Percentiles rank a stretch among this genome's conserved stretches.
These are phyloP conservation scores for Takifugu rubripes DNA, from an alignment of 2,797 vertebrate genomes.

Conservation along the genomic window DNA sequence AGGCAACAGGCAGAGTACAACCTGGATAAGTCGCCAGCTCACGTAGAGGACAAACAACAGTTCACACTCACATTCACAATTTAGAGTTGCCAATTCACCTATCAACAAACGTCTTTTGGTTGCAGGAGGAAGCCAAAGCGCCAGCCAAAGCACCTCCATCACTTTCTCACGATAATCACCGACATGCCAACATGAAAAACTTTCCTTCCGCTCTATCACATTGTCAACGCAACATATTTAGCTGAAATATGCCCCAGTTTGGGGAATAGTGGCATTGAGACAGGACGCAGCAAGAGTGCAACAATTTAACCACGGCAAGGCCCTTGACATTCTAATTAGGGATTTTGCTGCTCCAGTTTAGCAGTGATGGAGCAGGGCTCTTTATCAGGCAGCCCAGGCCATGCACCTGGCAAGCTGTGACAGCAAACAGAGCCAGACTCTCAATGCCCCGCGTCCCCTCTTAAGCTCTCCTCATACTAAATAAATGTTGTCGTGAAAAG, in stretches of 20 bases:
- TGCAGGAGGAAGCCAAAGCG: too few species aligned
- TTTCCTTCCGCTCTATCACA: slow-evolving; percentile 23
- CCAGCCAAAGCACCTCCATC: not conserved
- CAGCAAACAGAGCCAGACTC: slow-evolving; percentile 46
- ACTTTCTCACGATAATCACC: slow-evolving; percentile 23
- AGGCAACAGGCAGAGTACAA: too few species aligned
- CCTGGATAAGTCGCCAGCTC: too few species aligned
- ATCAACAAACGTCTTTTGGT: too few species aligned
- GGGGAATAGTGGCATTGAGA: slow-evolving; percentile 37
- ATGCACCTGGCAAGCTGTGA: slow-evolving; percentile 64
- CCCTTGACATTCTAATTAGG: slow-evolving; percentile 69
- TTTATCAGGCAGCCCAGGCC: slow-evolving; percentile 70
- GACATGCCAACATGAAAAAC: slow-evolving; percentile 14
- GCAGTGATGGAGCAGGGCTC: slow-evolving; percentile 60
- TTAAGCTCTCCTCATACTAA: slow-evolving; percentile 40
- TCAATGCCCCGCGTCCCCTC: slow-evolving; percentile 52
- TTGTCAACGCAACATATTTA: slow-evolving; percentile 14
- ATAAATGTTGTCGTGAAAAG: slow-evolving; percentile 45
- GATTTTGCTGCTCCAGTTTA: slow-evolving; percentile 66
- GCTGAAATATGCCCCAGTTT: slow-evolving; percentile 36
- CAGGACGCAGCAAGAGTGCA: slow-evolving; percentile 25
- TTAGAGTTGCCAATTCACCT: too few species aligned
- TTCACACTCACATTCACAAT: too few species aligned
- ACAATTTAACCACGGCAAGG: slow-evolving; percentile 49
- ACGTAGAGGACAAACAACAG: too few species aligned